Conservation (phyloP, 2,797 vertebrate species). For the Labeo calbasu region DNA sequence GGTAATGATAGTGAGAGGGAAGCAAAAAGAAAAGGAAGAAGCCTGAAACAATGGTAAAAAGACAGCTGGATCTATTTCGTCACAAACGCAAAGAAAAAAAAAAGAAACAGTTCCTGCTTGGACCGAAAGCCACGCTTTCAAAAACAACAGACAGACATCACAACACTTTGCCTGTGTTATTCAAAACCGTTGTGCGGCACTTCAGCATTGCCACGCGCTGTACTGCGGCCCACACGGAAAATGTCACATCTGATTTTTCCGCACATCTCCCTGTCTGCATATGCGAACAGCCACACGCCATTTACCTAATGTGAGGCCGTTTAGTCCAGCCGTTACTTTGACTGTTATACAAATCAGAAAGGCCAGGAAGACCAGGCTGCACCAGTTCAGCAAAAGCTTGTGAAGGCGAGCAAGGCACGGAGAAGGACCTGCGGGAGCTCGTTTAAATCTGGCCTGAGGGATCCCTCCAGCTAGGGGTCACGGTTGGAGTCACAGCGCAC, state of each 20-base stretch:
- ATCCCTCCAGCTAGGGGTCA: conserved; percentile 83
- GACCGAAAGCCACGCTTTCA: conserved; percentile 23
- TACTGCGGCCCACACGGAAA: neutral
- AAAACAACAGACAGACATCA: conserved; percentile 45
- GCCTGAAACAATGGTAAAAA: conserved; percentile 65
- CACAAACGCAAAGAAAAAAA: conserved; percentile 44
- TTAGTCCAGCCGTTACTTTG: conserved; percentile 43
- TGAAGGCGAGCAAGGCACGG: conserved; percentile 53
- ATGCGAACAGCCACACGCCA: conserved; percentile 56
- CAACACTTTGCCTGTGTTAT: conserved; percentile 40
- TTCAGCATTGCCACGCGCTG: conserved; percentile 12
- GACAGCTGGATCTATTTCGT: conserved; percentile 44
- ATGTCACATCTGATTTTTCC: conserved; percentile 55
- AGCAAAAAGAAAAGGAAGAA: conserved; percentile 66
- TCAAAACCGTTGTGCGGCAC: neutral
- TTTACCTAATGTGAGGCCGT: conserved; percentile 54
- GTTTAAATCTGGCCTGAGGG: conserved; percentile 86
- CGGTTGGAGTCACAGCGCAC: conserved; percentile 78
- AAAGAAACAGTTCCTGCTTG: conserved; percentile 33
- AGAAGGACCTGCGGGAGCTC: conserved; percentile 81
- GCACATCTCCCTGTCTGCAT: conserved; percentile 34
- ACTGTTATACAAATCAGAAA: conserved; percentile 55
- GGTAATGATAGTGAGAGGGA: conserved; percentile 67
- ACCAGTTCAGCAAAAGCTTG: conserved; percentile 32
- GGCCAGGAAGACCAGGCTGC: conserved; percentile 39